Base-by-base conservation (phyloP, 2,888 invertebrate species). In the Synanthedon vespiformis region DNA sequence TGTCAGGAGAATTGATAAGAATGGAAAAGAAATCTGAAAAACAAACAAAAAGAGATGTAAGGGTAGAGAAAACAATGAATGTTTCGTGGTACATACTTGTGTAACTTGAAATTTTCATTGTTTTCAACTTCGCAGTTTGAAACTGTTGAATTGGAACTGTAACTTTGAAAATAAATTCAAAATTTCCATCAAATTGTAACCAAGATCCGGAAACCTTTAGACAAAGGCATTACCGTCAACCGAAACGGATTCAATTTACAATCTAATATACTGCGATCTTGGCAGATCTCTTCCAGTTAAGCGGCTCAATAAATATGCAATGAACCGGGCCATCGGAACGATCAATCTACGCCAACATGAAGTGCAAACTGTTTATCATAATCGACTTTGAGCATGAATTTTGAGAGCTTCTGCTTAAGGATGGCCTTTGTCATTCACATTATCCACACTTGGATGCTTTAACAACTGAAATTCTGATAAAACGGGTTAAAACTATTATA, bases 291-390 rank as follows among this genome's bases (percentile, higher is more conserved):
- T 62, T 52, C 58, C 61, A 68, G 65, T 69, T 72, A 68, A 70
- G 64, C 68, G 68, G 57, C 58, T 62, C 75, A 74, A 78, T 79
- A 77, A 77, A 80, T 80, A 80, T 77, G 73, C 79, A 72, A 75
- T 72, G 77, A 73, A 67, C 60, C 66, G 58, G 27, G 59, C 61
- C 62, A 63, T 61, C 57, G 59, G 55, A 63, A 61, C 73, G 70
- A 79, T 77, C 74, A 75, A 74, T 78, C 75, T 58, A 67, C 68
- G 73, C 71, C 76, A 66, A 58, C 60, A 57, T 58, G 61, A 53
- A 72, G 67, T 72, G 72, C 70, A 72, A 72, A 71, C 73, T 72
- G 69, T 76, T 77, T 77, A 77, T 73, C 76, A 78, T 76, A 78
- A 74, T 72, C 68, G 64, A 59, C 65, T 64, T 61, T 59, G 62